Percentiles rank a stretch among this genome's conserved stretches.
Evolutionary conservation across 2,113 vertebrate species (phyloP).

Genomic region (Lota lota): DNA sequence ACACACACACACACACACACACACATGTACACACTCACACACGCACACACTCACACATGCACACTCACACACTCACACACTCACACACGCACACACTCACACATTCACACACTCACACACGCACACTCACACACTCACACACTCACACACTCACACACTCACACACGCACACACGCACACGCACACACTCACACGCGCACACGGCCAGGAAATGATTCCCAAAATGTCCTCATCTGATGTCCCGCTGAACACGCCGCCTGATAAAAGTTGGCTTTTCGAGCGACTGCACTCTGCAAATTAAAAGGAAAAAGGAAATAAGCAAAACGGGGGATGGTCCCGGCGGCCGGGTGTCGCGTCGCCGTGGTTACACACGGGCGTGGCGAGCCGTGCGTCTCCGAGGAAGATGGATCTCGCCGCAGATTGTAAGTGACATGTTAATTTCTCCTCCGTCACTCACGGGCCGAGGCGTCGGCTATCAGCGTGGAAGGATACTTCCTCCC

Average conservation of each 20-base stretch:
- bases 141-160: constrained; percentile 3
- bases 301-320: constrained; percentile 37
- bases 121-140: constrained; percentile 19
- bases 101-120: neutral
- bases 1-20: constrained; percentile 1
- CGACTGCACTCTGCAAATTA: constrained; percentile 66
- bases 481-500: constrained; percentile 47
- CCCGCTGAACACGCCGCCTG: constrained; percentile 39
- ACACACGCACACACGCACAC: constrained; percentile 6
- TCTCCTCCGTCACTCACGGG: constrained; percentile 76
- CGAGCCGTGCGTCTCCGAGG: constrained; percentile 40
- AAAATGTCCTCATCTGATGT: constrained; percentile 47
- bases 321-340: no score
- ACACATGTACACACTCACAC: constrained; percentile 14
- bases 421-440: constrained; percentile 82
- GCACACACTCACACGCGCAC: constrained; percentile 18
- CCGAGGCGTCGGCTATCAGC: constrained; percentile 63
- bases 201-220: constrained; percentile 38
- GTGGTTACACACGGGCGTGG: constrained; percentile 28
- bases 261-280: constrained; percentile 67
- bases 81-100: constrained; percentile 3
- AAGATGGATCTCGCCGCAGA: constrained; percentile 76
- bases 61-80: constrained; percentile 20
- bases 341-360: constrained; percentile 9
- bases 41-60: constrained; percentile 14